Percentiles rank a stretch among this genome's conserved stretches.
phyloP scores from a whole-genome alignment of 2,888 invertebrate species.

The Cantharis nigra region DNA sequence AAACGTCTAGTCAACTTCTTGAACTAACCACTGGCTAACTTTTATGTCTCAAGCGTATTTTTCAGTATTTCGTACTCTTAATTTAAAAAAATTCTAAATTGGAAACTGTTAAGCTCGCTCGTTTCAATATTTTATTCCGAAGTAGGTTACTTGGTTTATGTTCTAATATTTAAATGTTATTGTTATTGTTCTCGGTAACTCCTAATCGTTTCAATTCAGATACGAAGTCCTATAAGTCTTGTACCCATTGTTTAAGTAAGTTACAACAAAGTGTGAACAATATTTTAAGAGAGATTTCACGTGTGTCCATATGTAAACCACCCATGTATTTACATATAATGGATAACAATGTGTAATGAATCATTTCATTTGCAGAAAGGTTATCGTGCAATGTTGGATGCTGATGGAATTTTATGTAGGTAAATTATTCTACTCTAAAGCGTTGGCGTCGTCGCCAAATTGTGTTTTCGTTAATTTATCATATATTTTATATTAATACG shows the following conservation, averaged over 20 bases:
- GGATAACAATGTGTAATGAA: conserved; percentile 40
- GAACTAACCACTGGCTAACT: conserved; percentile 9
- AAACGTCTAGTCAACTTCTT: conserved; percentile 33
- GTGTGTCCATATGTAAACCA: conserved; percentile 30
- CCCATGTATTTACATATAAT: conserved; percentile 33
- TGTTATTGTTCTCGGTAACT: conserved; percentile 1
- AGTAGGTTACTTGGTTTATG: background rate
- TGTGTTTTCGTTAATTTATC: conserved; percentile 40
- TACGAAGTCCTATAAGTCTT: background rate
- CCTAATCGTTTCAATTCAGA: background rate
- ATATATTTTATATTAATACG: conserved; percentile 23
- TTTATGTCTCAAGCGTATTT: background rate
- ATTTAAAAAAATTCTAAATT: background rate
- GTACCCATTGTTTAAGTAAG: background rate
- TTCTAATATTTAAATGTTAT: background rate
- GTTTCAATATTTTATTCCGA: background rate
- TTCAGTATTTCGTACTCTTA: background rate
- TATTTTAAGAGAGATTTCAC: conserved; percentile 14
- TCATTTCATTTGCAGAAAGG: conserved; percentile 36
- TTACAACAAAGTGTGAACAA: conserved; percentile 24
- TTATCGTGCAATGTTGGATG: conserved; percentile 23
- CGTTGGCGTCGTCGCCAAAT: conserved; percentile 41
- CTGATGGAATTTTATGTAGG: conserved; percentile 24
- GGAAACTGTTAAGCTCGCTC: background rate
- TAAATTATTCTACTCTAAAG: conserved; percentile 26